These are phyloP conservation scores for Laspeyria flexula DNA, from an alignment of 2,888 invertebrate species.

Conservation along the genomic window DNA sequence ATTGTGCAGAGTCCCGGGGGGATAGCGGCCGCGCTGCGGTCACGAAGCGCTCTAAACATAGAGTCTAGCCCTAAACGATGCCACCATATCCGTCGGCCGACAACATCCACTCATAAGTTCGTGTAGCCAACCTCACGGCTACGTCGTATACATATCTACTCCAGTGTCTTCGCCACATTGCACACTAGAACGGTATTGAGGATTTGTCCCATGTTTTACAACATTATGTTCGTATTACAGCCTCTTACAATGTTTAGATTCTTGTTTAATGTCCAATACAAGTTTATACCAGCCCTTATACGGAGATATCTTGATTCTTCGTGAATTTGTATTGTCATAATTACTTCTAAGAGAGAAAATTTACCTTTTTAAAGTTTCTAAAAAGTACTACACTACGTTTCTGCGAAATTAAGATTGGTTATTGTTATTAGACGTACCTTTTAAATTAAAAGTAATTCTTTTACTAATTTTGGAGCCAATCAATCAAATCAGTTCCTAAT, in stretches of 20 bases:
- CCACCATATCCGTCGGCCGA: conserved; percentile 79
- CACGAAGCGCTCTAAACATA: conserved; percentile 81
- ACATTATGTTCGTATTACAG: conserved; percentile 30
- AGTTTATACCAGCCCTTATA: conserved; percentile 7
- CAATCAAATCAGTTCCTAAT: conserved; percentile 7
- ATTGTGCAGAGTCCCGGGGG: conserved; percentile 72
- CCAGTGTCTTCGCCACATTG: conserved; percentile 21
- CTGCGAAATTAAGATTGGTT: not conserved
- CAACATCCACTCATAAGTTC: conserved; percentile 66
- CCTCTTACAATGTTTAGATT: conserved; percentile 32
- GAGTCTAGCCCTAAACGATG: conserved; percentile 77
- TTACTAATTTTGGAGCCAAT: not conserved
- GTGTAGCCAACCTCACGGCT: conserved; percentile 60
- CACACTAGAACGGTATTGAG: conserved; percentile 40
- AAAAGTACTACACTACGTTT: too few relatives aligned
- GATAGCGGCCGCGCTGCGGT: conserved; percentile 63
- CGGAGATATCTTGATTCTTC: conserved; percentile 6
- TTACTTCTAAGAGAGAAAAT: conserved; percentile 3
- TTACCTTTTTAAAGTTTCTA: too few relatives aligned
- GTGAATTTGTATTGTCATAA: conserved; percentile 3
- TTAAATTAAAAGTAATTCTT: too few relatives aligned
- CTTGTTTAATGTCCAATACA: conserved; percentile 28
- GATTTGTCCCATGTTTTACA: conserved; percentile 46
- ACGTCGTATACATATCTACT: conserved; percentile 37
- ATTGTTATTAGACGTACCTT: too few relatives aligned